phyloP scores from a whole-genome alignment of 64 coral and sea anemone genomes.

The Stylophora pistillata region DNA sequence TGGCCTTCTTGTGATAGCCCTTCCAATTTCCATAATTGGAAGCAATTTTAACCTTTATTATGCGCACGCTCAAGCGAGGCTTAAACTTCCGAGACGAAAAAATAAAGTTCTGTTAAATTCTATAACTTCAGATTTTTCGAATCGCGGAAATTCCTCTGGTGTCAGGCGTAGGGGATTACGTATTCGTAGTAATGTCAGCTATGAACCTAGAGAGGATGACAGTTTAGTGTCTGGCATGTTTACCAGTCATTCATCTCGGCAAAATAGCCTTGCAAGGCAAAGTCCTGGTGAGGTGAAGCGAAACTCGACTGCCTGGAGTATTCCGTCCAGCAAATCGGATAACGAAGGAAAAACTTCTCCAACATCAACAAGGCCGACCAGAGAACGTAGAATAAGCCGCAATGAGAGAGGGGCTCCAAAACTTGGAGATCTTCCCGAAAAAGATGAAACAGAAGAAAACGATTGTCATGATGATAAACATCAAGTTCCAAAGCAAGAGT shows the following conservation, averaged over 20 bases:
- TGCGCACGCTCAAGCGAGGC: conserved; percentile 90
- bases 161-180: conserved; percentile 54
- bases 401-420: conserved; percentile 52
- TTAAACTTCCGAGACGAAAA: conserved; percentile 80
- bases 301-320: neutral
- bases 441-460: conserved; percentile 66
- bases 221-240: neutral
- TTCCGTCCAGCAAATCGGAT: conserved; percentile 10
- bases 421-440: conserved; percentile 73
- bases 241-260: neutral
- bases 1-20: conserved; percentile 87
- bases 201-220: conserved; percentile 12
- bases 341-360: conserved; percentile 38
- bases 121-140: conserved; percentile 68
- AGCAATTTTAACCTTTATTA: conserved; percentile 97
- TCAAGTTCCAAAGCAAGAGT: neutral
- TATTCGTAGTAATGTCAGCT: conserved; percentile 24
- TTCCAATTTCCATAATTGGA: conserved; percentile 95
- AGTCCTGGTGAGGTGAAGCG: neutral
- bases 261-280: conserved; percentile 10
- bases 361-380: conserved; percentile 20
- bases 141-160: conserved; percentile 18
- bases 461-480: neutral
- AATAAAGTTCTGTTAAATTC: conserved; percentile 68
- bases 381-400: conserved; percentile 62